Conservation (phyloP, 1,140 invertebrate genomes). For the Uloborus diversus region DNA sequence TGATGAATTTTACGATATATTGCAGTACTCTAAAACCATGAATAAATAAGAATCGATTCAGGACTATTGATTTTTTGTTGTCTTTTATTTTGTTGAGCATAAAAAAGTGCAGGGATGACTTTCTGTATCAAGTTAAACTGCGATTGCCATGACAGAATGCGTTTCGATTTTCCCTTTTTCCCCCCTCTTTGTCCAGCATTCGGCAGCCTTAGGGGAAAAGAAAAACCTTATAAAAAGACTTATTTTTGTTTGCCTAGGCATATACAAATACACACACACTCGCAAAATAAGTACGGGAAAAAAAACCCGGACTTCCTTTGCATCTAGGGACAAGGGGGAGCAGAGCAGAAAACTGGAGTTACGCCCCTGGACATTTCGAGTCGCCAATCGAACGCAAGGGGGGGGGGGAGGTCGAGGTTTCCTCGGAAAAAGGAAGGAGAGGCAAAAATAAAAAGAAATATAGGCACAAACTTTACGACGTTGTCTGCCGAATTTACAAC, state of each 20-base stretch:
- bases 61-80: too few relatives aligned
- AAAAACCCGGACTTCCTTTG: slow-evolving; percentile 33
- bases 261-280: slow-evolving; percentile 38
- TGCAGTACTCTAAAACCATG: too few relatives aligned
- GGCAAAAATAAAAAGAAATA: background rate
- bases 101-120: slow-evolving; percentile 26
- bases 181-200: background rate
- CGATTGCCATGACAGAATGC: slow-evolving; percentile 49
- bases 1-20: too few relatives aligned
- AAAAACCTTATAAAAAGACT: slow-evolving; percentile 6
- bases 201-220: slow-evolving; percentile 20
- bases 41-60: too few relatives aligned
- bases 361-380: slow-evolving; percentile 52
- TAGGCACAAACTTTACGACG: slow-evolving; percentile 52
- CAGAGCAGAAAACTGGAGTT: slow-evolving; percentile 33
- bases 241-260: slow-evolving; percentile 43
- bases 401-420: background rate
- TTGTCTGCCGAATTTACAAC: slow-evolving; percentile 51
- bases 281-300: slow-evolving; percentile 40
- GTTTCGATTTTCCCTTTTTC: background rate
- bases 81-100: background rate
- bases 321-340: slow-evolving; percentile 30
- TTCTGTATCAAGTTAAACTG: slow-evolving; percentile 48
- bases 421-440: background rate
- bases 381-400: slow-evolving; percentile 32